These are phyloP conservation scores for Acrobasis repandana DNA, from an alignment of 2,888 invertebrate genomes.

Conservation along the genomic window DNA sequence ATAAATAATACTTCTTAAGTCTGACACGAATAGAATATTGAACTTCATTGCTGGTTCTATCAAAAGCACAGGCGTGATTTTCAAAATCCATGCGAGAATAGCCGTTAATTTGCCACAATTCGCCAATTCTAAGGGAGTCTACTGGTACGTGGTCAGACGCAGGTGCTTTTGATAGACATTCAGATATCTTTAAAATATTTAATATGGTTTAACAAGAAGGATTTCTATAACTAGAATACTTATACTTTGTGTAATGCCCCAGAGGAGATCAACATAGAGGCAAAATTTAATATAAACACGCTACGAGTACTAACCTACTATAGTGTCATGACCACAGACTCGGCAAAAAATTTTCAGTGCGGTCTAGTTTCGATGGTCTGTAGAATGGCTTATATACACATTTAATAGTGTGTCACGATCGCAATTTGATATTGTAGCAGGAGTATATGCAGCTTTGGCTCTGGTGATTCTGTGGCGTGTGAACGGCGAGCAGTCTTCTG, in stretches of 20 bases:
- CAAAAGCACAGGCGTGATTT: not conserved
- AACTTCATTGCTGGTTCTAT: not conserved
- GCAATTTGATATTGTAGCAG: too few relatives aligned
- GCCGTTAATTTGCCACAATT: too few relatives aligned
- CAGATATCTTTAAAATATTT: not conserved
- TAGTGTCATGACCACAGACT: not conserved
- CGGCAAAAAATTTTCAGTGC: not conserved
- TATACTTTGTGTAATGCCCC: constrained; percentile 8
- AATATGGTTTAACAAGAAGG: constrained; percentile 14
- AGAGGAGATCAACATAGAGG: not conserved
- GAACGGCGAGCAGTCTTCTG: too few relatives aligned
- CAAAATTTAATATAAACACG: not conserved
- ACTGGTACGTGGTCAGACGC: too few relatives aligned
- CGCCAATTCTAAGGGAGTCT: too few relatives aligned
- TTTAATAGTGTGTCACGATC: too few relatives aligned
- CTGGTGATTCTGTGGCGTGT: too few relatives aligned
- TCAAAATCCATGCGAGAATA: too few relatives aligned
- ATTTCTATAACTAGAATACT: constrained; percentile 21
- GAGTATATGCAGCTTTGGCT: too few relatives aligned
- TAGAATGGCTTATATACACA: not conserved
- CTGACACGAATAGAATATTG: not conserved
- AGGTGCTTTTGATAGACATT: not conserved
- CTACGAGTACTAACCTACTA: not conserved
- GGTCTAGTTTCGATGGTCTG: not conserved
- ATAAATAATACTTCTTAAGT: too few relatives aligned